phyloP scores from a whole-genome alignment of 92 coral and sea anemone genomes.

The Ricordea florida region DNA sequence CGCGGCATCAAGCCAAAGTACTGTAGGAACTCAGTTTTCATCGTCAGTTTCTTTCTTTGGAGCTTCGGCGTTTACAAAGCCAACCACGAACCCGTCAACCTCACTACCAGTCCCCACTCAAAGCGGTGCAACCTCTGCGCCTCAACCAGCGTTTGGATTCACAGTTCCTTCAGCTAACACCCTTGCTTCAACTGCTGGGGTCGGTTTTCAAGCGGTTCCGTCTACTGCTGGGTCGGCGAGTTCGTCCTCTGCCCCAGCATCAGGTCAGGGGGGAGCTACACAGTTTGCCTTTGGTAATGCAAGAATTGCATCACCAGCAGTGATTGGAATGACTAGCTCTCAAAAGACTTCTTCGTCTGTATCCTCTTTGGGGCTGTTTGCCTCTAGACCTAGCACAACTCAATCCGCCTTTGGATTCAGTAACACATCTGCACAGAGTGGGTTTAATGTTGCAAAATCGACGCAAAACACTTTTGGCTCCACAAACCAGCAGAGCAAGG shows the following conservation, averaged over 20 bases:
- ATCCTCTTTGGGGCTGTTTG: too few species aligned
- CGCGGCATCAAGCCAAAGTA: background rate
- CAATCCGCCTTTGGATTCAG: too few species aligned
- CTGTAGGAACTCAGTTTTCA: background rate
- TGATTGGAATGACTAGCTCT: too few species aligned
- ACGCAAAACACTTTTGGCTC: slow-evolving; percentile 15
- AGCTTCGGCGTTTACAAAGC: background rate
- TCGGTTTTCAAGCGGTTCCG: background rate
- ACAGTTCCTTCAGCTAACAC: background rate
- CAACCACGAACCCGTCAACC: background rate
- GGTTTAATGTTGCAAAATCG: background rate
- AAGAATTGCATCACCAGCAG: too few species aligned
- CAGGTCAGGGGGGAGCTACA: too few species aligned
- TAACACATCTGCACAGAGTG: background rate
- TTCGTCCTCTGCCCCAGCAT: background rate
- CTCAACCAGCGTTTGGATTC: background rate
- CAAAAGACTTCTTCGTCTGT: too few species aligned
- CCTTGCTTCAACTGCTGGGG: background rate
- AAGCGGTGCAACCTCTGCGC: background rate
- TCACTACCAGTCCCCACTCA: background rate
- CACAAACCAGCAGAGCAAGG: background rate
- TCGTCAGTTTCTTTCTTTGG: background rate
- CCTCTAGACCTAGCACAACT: too few species aligned
- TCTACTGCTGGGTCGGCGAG: background rate
- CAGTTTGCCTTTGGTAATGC: too few species aligned